phyloP scores from a whole-genome alignment of 2,113 vertebrate genomes.

The Kryptolebias marmoratus region DNA sequence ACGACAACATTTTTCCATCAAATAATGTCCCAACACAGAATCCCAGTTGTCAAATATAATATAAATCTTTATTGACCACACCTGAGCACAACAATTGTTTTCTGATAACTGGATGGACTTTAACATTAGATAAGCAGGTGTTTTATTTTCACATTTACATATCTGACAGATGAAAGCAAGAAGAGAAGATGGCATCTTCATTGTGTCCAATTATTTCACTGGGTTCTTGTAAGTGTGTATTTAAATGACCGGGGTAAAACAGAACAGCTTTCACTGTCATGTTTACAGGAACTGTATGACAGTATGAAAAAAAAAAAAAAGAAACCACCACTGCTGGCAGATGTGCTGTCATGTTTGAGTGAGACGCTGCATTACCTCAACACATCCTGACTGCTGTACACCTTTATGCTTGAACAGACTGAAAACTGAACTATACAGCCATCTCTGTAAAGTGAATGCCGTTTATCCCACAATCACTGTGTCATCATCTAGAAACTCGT shows the following conservation, averaged over 20 bases:
- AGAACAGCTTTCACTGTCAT: not conserved
- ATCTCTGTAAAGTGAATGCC: slow-evolving; percentile 48
- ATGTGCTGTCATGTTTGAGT: not conserved
- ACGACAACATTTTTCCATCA: not conserved
- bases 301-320: not conserved
- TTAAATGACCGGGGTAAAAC: not conserved
- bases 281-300: accelerated
- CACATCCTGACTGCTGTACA: not conserved
- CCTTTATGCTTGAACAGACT: not conserved
- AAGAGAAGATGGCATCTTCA: not conserved
- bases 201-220: not conserved
- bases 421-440: not conserved
- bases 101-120: not conserved
- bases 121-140: slow-evolving; percentile 13
- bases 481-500: slow-evolving; percentile 87
- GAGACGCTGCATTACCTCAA: not conserved
- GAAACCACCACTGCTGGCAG: not conserved
- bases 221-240: not conserved
- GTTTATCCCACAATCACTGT: slow-evolving; percentile 87
- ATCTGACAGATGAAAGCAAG: not conserved
- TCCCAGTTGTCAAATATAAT: slow-evolving; percentile 42
- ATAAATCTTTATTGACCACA: slow-evolving; percentile 53
- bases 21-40: slow-evolving; percentile 11
- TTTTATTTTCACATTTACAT: slow-evolving; percentile 2
- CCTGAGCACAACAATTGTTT: slow-evolving; percentile 18